Base-by-base conservation (phyloP, 2,888 invertebrate species). In the Sinhomidia bicolor region DNA sequence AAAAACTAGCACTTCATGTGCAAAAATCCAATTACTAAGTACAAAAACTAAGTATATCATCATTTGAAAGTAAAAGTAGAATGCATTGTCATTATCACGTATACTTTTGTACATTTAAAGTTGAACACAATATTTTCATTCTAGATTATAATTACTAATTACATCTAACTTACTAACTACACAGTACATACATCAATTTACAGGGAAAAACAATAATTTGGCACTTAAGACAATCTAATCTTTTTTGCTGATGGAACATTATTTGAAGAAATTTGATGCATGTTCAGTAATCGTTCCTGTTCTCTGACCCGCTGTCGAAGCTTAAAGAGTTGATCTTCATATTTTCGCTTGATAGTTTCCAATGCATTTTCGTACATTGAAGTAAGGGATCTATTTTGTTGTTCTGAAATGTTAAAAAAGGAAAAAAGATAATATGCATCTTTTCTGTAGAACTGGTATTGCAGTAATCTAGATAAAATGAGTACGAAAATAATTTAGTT, bases 301-400 rank as follows among this genome's bases (percentile, higher is more conserved):
- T 89, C 79, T 57, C 54, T 74, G 0, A 89, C 14, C 14, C 78
- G 83, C 9, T 51, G 32, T 14, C 65, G 89, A 9, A 89, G 78
- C 12, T 51, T 6, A n/a, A 17, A 0, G 10, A 89, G 41, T 47
- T 87, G 57, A 5, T 26, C 12, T 60, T 87, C 88, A 23, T 85
- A 88, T 14, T 88, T 84, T 1, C 41, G 65, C 20, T 84, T 88
- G 6, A 76, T 76, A 51, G 29, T n/a, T 54, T 89, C 87, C 5
- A 89, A 32, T 41, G 86, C 87, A 14, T 41, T 76, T 84, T 90
- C 89, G 76, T 89, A 84, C 68, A 79, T 82, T 17, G 57, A 41
- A 6, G 29, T 51, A 0, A 85, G 85, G n/a, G 60, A 74, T 81
- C 68, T 54, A 12, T 82, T 68, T 68, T 85, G 36, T 65, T 82